These are phyloP conservation scores for Drosophila murphyi DNA, from an alignment of 1,140 invertebrate genomes.

Conservation along the genomic window DNA sequence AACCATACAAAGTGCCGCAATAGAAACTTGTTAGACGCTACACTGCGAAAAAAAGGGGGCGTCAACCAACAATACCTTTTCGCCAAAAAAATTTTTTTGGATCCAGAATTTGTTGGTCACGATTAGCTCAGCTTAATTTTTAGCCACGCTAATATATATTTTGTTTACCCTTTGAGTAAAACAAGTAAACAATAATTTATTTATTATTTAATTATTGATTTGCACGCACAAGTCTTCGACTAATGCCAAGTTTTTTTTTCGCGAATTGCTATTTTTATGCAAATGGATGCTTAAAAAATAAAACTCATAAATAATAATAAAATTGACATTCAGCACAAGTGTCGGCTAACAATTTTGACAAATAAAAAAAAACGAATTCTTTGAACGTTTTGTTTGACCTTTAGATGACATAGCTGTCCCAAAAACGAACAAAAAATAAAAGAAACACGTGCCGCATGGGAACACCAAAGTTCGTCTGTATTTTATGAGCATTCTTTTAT, in stretches of 20 bases:
- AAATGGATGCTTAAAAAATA: constrained; percentile 31
- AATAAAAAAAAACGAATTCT: constrained; percentile 15
- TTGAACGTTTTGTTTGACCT: constrained; percentile 59
- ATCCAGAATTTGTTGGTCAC: background rate
- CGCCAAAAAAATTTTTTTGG: too few species aligned
- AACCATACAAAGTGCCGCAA: constrained; percentile 7
- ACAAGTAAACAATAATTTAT: constrained; percentile 4
- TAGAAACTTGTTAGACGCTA: constrained; percentile 43
- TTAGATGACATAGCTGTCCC: constrained; percentile 70
- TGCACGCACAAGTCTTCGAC: background rate
- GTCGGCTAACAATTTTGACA: constrained; percentile 49
- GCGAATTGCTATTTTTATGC: constrained; percentile 47
- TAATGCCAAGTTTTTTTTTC: constrained; percentile 20
- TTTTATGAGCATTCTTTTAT: constrained; percentile 23
- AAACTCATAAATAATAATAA: constrained; percentile 63
- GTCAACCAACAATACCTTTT: background rate
- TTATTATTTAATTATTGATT: background rate
- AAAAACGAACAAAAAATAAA: background rate
- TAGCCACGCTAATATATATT: too few species aligned
- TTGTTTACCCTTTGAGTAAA: background rate
- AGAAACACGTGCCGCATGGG: constrained; percentile 59
- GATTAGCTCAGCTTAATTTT: too few species aligned
- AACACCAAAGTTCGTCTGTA: constrained; percentile 62
- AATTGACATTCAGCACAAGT: constrained; percentile 41
- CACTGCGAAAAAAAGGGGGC: constrained; percentile 19